Base-by-base conservation (phyloP, 2,113 vertebrate genomes). In the Accipiter virgatus region DNA sequence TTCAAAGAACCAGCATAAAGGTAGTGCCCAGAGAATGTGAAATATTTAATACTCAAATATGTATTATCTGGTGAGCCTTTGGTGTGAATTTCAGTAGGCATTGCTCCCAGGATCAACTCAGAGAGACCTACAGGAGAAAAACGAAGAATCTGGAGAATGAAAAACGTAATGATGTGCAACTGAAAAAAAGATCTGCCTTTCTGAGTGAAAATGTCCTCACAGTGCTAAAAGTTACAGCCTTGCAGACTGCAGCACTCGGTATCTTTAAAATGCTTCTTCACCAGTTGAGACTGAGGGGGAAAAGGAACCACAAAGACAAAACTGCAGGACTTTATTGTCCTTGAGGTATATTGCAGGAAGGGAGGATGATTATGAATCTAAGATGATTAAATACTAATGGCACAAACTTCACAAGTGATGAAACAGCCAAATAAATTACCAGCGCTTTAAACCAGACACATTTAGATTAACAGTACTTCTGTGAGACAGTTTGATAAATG, bases 371-470 rank as follows among this genome's bases (percentile, higher is more conserved):
- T 97, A 90, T 96, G 70, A 78, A 93, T 97, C 96, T 93, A 73
- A 95, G 70, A 97, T 97, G 93, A 97, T 97, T 97, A 98, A 98
- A 95, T 93, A 97, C 89, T 95, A 97, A 97, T 72, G 85, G 72
- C 85, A 77, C 74, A 97, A 98, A 95, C 89, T 94, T 98, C 95
- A 95, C 84, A 93, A 94, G 94, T 95, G 95, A 96, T 97, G 95
- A 97, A 98, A 95, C 43, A 55, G 77, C 91, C 63, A 95, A 98
- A 96, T 96, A 94, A 97, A 98, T 97, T 96, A 90, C 81, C 77
- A 73, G 42, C 1, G 5, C 81, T 97, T 96, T 93, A 96, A 97
- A 97, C 26, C 38, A 90, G 96, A 96, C 94, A 97, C 68, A 47
- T 97, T 98, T 95, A 96, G 90, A 98, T 96, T 96, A 98, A 93